A percentile compares a stretch with the other conserved stretches of the same genome.
Evolutionary conservation across 2,113 vertebrate genomes (phyloP).

Genomic region (Chlorodrepanis virens): DNA sequence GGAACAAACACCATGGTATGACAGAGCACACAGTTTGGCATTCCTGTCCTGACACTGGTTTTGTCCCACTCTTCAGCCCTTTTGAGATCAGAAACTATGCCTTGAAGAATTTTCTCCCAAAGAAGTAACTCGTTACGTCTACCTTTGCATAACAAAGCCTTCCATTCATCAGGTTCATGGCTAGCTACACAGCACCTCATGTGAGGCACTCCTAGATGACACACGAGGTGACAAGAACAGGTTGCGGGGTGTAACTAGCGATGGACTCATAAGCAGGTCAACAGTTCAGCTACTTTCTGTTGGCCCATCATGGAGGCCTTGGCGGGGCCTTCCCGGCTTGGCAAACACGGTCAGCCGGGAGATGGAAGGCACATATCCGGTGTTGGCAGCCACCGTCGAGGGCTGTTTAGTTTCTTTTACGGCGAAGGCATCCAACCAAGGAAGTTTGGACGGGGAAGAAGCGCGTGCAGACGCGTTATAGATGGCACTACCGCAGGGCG

Average conservation of each 20-base stretch:
- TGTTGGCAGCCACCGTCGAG: accelerated
- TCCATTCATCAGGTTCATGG: not conserved
- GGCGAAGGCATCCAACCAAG: not conserved
- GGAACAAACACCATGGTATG: accelerated
- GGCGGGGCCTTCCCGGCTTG: not conserved
- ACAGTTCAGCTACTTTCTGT: not conserved
- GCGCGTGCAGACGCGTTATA: accelerated
- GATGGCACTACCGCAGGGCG: accelerated
- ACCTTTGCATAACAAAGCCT: not conserved
- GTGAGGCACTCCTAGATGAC: not conserved
- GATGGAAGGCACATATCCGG: not conserved
- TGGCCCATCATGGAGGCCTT: not conserved
- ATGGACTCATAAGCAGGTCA: not conserved
- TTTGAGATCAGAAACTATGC: not conserved
- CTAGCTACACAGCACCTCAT: not conserved
- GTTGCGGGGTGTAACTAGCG: accelerated
- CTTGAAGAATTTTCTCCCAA: not conserved
- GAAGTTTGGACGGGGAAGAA: not conserved
- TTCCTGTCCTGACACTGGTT: not conserved
- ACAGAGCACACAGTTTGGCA: accelerated
- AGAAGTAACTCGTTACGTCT: not conserved
- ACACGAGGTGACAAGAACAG: accelerated
- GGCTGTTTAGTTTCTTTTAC: not conserved
- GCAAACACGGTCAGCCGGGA: not conserved
- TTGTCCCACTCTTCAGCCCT: not conserved